Base-by-base conservation (phyloP, 1,140 invertebrate species). In the Pollicipes pollicipes region DNA sequence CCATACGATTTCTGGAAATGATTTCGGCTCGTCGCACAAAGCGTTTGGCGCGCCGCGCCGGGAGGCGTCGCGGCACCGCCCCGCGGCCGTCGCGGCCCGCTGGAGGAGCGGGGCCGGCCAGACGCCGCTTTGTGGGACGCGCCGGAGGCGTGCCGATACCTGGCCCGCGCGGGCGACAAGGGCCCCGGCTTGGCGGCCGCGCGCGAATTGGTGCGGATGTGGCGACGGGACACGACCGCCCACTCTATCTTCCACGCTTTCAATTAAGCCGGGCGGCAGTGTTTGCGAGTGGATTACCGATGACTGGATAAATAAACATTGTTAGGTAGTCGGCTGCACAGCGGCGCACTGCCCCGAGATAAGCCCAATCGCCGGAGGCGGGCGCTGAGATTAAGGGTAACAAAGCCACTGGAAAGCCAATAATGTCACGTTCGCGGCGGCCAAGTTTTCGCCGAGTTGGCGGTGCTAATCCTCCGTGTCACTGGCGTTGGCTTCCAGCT, bases 1-100 rank as follows among this genome's bases (percentile, higher is more conserved):
- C 45, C 45, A 58, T 58, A 58, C 45, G 45, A 58, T 58, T 58
- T 58, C 45, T 58, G 45, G 45, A 58, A 58, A 58, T 58, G 45
- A 58, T 58, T 58, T 58, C 45, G 45, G 21, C 45, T 6, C 45
- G 45, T n/a, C 13, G 45, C 45, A 58, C 45, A 58, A 58, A 58
- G 45, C 45, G 45, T 58, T 21, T 58, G 45, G 45, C 45, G 45
- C 17, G 45, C 13, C 45, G 45, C 45, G 45, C 6, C 2, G 6
- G 21, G 17, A 6, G 45, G 45, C 13, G 45, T n/a, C n/a, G n/a
- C 35, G 35, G 6, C 35, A 35, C 35, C 6, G 6, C 35, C 6
- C 45, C 45, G 45, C 13, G 17, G 45, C 45, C 45, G 45, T 3
- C 45, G 13, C 45, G 21, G 10, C 21, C 13, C 45, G 45, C 45